Base-by-base conservation (phyloP, 2,888 invertebrate species). In the Tachina lurida region DNA sequence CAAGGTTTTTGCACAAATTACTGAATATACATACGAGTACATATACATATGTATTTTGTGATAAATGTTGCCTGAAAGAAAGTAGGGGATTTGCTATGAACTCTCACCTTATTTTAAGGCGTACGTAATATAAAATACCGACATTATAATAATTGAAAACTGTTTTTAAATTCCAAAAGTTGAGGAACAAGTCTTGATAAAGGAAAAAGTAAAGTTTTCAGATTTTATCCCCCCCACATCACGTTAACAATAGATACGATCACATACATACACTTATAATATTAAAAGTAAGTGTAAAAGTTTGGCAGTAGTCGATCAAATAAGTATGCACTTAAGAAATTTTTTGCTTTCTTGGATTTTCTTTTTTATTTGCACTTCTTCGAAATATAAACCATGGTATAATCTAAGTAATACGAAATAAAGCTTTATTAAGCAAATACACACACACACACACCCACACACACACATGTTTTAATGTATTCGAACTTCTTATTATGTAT, bases 321-420 rank as follows among this genome's bases (percentile, higher is more conserved):
- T 73, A 76, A 73, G 73, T 73, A 80, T 80, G 75, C 76, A 76
- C 76, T 84, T 76, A 79, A 71, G 45, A 65, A 60, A 62, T 60
- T 62, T 73, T 7, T 12, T 77, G 39, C 39, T 79, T 17, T n/a
- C 47, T 56, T 45, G 13, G 13, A n/a, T 56, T 65, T 19, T 45
- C 0, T 52, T 41, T 45, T 47, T 19, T 22, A n/a, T 43, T 17
- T 3, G 47, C n/a, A 1, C 9, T 56, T 19, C 41, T 70, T 17
- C 8, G 17, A 65, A 39, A 56, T 67, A 56, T 76, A 47, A 43
- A 70, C n/a, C 52, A 31, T 60, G 31, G 31, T 4, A 31, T 31
- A 31, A 31, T 31, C 17, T 22, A 60, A 70, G 17, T 13, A 12
- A 15, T 54, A 54, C 10, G 15, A 19, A 45, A 9, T 62, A n/a